Evolutionary conservation across 53 echinoderm and acorn worm genomes (phyloP).

Genomic region (Stichopus horrens): DNA sequence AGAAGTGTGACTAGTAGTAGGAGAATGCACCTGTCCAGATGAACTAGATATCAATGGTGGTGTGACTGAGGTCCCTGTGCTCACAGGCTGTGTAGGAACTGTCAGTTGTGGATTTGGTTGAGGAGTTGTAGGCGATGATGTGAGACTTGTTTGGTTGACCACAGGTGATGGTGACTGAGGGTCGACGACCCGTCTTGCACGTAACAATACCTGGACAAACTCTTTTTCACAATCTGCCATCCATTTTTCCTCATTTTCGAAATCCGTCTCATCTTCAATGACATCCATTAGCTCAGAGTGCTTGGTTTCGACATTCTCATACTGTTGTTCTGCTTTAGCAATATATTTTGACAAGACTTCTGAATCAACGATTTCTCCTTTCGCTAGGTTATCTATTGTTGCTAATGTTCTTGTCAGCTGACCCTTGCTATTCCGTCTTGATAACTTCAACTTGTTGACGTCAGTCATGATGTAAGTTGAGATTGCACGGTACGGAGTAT

Average conservation of each 20-base stretch:
- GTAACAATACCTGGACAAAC: slow-evolving; percentile 44
- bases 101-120: slow-evolving; percentile 17
- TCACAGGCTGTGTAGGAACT: slow-evolving; percentile 8
- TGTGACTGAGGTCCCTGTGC: slow-evolving; percentile 12
- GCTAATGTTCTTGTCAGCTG: slow-evolving; percentile 54
- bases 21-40: not conserved
- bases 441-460: slow-evolving; percentile 59
- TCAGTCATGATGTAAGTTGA: slow-evolving; percentile 43
- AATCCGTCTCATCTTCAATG: too few species aligned
- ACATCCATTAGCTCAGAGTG: slow-evolving; percentile 56
- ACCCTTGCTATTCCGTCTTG: slow-evolving; percentile 59
- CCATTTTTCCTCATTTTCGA: slow-evolving; percentile 21
- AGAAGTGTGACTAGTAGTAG: not conserved
- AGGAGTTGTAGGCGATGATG: slow-evolving; percentile 51
- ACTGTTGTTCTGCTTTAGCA: slow-evolving; percentile 66
- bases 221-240: slow-evolving; percentile 58
- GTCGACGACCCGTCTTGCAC: slow-evolving; percentile 44
- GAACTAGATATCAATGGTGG: slow-evolving; percentile 11
- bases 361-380: slow-evolving; percentile 49
- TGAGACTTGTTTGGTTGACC: slow-evolving; percentile 29
- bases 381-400: slow-evolving; percentile 48
- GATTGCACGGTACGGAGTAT: not conserved
- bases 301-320: slow-evolving; percentile 12
- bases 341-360: slow-evolving; percentile 56
- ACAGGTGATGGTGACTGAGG: slow-evolving; percentile 32